These are phyloP conservation scores for Polyommatus icarus DNA, from an alignment of 2,888 invertebrate species.

Conservation along the genomic window DNA sequence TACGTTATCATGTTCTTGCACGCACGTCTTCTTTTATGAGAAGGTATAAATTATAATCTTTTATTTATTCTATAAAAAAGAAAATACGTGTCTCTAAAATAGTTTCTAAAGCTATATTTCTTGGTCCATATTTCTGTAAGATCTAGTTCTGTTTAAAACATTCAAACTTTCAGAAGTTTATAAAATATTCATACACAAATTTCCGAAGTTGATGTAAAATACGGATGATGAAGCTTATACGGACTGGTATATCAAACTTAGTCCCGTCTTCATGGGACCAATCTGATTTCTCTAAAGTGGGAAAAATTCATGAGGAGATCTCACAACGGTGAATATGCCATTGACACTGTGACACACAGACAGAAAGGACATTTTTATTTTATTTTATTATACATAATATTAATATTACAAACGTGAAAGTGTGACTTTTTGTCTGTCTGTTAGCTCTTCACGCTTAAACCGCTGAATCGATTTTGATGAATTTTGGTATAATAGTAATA, in stretches of 20 bases:
- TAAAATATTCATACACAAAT: slow-evolving; percentile 29
- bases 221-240: slow-evolving; percentile 15
- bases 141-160: neutral
- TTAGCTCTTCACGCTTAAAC: too few species aligned
- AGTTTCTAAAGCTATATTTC: neutral
- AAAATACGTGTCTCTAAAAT: neutral
- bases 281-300: slow-evolving; percentile 54
- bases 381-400: too few species aligned
- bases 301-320: slow-evolving; percentile 58
- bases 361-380: neutral
- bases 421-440: too few species aligned
- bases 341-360: slow-evolving; percentile 44
- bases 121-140: neutral
- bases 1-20: too few species aligned
- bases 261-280: slow-evolving; percentile 39
- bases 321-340: slow-evolving; percentile 46
- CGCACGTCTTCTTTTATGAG: too few species aligned
- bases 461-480: too few species aligned
- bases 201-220: slow-evolving; percentile 18
- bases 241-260: slow-evolving; percentile 29
- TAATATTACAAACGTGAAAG: too few species aligned
- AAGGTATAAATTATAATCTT: too few species aligned
- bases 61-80: too few species aligned
- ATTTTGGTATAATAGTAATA: too few species aligned
- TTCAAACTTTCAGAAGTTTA: neutral